These are phyloP conservation scores for Drosophila chauvacae DNA, from an alignment of 1,140 invertebrate genomes.

Conservation along the genomic window DNA sequence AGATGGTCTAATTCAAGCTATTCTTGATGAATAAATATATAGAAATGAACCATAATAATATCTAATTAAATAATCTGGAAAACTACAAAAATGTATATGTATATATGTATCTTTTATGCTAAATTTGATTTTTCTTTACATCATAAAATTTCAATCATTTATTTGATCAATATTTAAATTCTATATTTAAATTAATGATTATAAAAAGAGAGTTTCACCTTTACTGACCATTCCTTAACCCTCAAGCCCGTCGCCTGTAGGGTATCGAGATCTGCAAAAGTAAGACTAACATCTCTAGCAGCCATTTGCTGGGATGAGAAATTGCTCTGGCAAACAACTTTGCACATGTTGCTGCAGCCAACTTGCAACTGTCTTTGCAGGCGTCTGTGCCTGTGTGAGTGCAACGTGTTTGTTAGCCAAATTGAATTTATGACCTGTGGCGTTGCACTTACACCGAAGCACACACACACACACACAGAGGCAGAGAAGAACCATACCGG, in stretches of 20 bases:
- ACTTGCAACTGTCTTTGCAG: conserved; percentile 44
- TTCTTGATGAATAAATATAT: not conserved
- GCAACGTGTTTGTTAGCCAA: conserved; percentile 78
- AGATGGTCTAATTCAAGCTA: not conserved
- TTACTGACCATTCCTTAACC: not conserved
- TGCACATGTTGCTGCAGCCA: conserved; percentile 56
- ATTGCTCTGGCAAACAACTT: conserved; percentile 60
- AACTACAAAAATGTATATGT: not conserved
- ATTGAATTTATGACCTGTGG: conserved; percentile 83
- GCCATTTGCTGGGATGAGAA: conserved; percentile 58
- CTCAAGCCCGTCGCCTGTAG: not conserved
- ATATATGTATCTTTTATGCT: not conserved
- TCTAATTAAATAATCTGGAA: too few species aligned
- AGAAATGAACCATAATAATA: not conserved
- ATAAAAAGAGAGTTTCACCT: too few species aligned
- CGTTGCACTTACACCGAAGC: conserved; percentile 46
- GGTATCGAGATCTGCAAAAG: conserved; percentile 33
- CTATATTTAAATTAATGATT: not conserved
- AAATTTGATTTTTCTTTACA: not conserved
- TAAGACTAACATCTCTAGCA: conserved; percentile 50
- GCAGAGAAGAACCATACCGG: not conserved
- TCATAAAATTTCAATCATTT: not conserved
- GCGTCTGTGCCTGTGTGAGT: conserved; percentile 16
- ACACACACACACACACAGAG: conserved; percentile 11
- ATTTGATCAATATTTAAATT: not conserved